These are phyloP conservation scores for Perca schrenkii DNA, from an alignment of 2,113 vertebrate species.

Conservation along the genomic window DNA sequence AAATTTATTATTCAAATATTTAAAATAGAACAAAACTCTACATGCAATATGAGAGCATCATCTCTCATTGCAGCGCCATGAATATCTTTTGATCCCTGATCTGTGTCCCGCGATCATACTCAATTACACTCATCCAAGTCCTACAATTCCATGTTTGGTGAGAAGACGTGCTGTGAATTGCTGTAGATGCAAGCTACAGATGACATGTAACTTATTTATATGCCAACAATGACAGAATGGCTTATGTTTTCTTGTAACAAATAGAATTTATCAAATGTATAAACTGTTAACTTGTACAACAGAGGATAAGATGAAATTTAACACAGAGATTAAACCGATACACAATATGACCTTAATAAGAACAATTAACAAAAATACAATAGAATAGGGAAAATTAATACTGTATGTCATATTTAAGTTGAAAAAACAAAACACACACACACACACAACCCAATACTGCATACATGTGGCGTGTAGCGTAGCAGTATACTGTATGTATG, in stretches of 20 bases:
- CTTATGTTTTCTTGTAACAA: neutral
- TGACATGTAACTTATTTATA: slow-evolving; percentile 27
- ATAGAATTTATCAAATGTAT: neutral
- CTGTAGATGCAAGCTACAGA: neutral
- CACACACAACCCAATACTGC: no score
- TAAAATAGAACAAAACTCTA: slow-evolving; percentile 64
- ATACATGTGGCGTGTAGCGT: neutral
- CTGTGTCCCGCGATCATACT: slow-evolving; percentile 49
- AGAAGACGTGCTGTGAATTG: slow-evolving; percentile 31
- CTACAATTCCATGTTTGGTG: slow-evolving; percentile 29
- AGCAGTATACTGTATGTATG: neutral
- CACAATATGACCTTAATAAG: neutral
- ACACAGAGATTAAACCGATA: neutral
- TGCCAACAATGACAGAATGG: neutral
- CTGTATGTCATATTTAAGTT: neutral
- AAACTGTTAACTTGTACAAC: neutral
- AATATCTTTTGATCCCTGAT: slow-evolving; percentile 59
- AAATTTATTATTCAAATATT: slow-evolving; percentile 73
- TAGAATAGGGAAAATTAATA: neutral
- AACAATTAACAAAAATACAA: neutral
- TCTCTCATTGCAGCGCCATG: slow-evolving; percentile 57
- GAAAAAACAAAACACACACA: neutral
- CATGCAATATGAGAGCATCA: slow-evolving; percentile 68
- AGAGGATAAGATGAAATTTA: neutral
- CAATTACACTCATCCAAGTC: slow-evolving; percentile 34